These are phyloP conservation scores for Leptopilina boulardi DNA, from an alignment of 1,140 invertebrate species.

Conservation along the genomic window DNA sequence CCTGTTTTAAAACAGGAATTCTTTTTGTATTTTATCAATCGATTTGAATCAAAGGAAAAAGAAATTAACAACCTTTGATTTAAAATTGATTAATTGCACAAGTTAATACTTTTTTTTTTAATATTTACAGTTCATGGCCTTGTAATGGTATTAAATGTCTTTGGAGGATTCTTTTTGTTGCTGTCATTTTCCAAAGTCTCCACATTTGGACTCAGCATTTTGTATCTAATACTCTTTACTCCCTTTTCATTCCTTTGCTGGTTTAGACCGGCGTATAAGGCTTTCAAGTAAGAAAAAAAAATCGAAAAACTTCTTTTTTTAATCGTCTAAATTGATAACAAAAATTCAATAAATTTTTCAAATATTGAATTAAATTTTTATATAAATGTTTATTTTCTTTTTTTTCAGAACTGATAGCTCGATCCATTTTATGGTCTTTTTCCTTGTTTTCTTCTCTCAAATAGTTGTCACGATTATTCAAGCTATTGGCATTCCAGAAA, in stretches of 20 bases:
- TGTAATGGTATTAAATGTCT: conserved; percentile 89
- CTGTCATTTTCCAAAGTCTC: conserved; percentile 80
- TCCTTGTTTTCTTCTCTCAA: conserved; percentile 99
- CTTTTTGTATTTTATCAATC: neutral
- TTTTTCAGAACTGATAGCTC: conserved; percentile 94
- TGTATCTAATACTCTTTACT: conserved; percentile 94
- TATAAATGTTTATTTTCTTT: conserved; percentile 49
- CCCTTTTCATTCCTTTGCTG: conserved; percentile 99
- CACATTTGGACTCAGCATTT: conserved; percentile 92
- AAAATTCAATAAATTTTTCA: neutral
- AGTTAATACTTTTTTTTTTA: conserved; percentile 38
- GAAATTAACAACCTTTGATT: neutral
- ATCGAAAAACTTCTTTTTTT: neutral
- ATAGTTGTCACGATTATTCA: conserved; percentile 92
- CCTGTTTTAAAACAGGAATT: too few relatives aligned
- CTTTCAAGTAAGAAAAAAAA: conserved; percentile 81
- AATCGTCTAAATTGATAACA: neutral
- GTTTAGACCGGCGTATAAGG: conserved; percentile 92
- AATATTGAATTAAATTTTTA: neutral
- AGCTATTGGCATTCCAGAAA: conserved; percentile 87
- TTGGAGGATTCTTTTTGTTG: conserved; percentile 87
- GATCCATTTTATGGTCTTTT: conserved; percentile 99
- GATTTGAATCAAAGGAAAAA: neutral
- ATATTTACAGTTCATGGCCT: conserved; percentile 89
- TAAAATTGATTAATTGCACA: neutral